Conservation (phyloP, 1,140 invertebrate species). For the Teleopsis dalmanni region DNA sequence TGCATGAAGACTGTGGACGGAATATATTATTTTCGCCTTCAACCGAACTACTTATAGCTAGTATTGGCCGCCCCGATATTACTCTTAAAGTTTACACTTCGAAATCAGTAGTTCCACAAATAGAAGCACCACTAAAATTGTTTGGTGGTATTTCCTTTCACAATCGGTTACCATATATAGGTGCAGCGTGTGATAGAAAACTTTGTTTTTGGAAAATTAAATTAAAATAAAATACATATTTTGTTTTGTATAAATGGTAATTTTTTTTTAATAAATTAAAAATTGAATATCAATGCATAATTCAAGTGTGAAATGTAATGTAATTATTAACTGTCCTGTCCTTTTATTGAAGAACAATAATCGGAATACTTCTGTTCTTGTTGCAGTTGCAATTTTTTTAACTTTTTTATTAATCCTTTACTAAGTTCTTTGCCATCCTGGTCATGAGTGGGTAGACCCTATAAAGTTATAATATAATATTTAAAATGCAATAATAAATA, state of each 20-base stretch:
- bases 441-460: slow-evolving; percentile 94
- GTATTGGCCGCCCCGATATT: slow-evolving; percentile 53
- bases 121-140: slow-evolving; percentile 49
- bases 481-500: neutral
- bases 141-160: slow-evolving; percentile 57
- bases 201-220: slow-evolving; percentile 57
- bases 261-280: slow-evolving; percentile 2
- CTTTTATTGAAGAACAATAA: slow-evolving; percentile 53
- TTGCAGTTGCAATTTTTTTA: slow-evolving; percentile 80
- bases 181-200: slow-evolving; percentile 54
- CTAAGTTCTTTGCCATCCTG: slow-evolving; percentile 82
- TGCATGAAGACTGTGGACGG: slow-evolving; percentile 54
- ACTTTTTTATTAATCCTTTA: slow-evolving; percentile 86
- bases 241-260: neutral
- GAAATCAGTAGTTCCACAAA: slow-evolving; percentile 48
- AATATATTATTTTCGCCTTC: slow-evolving; percentile 49
- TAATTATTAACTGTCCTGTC: slow-evolving; percentile 7
- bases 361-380: slow-evolving; percentile 90
- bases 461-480: slow-evolving; percentile 10
- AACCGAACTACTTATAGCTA: slow-evolving; percentile 50
- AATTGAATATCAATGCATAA: neutral
- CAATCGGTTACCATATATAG: slow-evolving; percentile 54
- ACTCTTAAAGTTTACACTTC: slow-evolving; percentile 54
- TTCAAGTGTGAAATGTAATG: neutral
- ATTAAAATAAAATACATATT: slow-evolving; percentile 44